Conservation (phyloP, 2,888 invertebrate species). For the Keiferia lycopersicella region DNA sequence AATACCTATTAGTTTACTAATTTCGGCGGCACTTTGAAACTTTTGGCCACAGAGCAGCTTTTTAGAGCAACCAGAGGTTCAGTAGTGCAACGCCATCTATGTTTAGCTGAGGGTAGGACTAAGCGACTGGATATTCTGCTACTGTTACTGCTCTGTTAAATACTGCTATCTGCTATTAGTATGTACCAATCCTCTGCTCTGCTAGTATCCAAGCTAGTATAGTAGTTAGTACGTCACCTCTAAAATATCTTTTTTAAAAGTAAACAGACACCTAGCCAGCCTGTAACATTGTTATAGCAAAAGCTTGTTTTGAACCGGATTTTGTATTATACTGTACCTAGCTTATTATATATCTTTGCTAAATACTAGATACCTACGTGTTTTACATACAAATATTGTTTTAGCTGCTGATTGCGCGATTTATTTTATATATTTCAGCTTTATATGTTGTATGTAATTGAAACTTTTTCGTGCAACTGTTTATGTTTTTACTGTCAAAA, state of each 20-base stretch:
- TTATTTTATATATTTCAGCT: not conserved
- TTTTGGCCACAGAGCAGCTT: too few relatives aligned
- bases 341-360: not conserved
- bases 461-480: slow-evolving; percentile 54
- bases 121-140: not conserved
- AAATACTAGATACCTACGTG: not conserved
- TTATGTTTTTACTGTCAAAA: slow-evolving; percentile 48
- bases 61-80: too few relatives aligned
- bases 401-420: not conserved
- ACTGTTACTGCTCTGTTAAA: too few relatives aligned
- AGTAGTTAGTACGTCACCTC: too few relatives aligned
- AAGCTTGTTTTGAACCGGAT: slow-evolving; percentile 15
- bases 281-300: not conserved
- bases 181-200: too few relatives aligned
- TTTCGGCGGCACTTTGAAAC: not conserved
- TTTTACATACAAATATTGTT: not conserved
- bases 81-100: not conserved
- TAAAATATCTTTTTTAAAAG: too few relatives aligned
- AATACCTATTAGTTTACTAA: too few relatives aligned
- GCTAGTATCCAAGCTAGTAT: too few relatives aligned
- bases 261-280: too few relatives aligned
- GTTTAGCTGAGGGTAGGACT: not conserved
- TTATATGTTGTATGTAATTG: slow-evolving; percentile 4
- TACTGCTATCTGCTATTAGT: too few relatives aligned
- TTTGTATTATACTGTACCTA: not conserved